Conservation (phyloP, 2,888 invertebrate species). For the Scaptomyza reducta region DNA sequence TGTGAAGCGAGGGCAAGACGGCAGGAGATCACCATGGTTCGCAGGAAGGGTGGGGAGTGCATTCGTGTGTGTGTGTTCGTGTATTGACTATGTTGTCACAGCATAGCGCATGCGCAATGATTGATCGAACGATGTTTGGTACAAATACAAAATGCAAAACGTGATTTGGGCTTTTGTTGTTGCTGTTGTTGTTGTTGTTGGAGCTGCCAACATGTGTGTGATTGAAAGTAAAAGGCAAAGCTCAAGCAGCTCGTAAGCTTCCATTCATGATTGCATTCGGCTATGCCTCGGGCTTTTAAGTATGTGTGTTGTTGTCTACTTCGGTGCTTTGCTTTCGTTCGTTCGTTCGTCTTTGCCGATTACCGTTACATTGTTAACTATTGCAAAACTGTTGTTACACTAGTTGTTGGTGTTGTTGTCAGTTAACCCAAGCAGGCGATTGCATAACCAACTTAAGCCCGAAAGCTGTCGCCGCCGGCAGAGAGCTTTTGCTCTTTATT, state of each 20-base stretch:
- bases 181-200: conserved; percentile 19
- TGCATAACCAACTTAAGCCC: conserved; percentile 44
- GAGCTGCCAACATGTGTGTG: conserved; percentile 66
- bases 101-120: conserved; percentile 33
- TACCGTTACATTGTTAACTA: conserved; percentile 78
- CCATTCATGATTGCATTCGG: conserved; percentile 70
- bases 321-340: conserved; percentile 19
- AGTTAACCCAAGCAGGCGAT: conserved; percentile 28
- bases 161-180: conserved; percentile 43
- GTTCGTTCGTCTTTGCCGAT: conserved; percentile 53
- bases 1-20: background rate
- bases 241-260: conserved; percentile 70
- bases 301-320: background rate
- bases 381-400: conserved; percentile 67
- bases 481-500: conserved; percentile 18
- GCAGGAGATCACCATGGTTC: conserved; percentile 14
- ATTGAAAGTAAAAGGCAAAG: conserved; percentile 82
- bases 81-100: conserved; percentile 49
- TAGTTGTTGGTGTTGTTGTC: conserved; percentile 22
- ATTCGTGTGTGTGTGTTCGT: conserved; percentile 1
- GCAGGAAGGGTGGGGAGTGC: background rate
- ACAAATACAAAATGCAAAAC: conserved; percentile 67
- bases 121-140: conserved; percentile 44
- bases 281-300: conserved; percentile 23
- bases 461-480: conserved; percentile 28